Evolutionary conservation across 2,888 invertebrate species (phyloP), one percentile per base, ranked within the genome.

Genomic region (Polymixis lichenea): DNA sequence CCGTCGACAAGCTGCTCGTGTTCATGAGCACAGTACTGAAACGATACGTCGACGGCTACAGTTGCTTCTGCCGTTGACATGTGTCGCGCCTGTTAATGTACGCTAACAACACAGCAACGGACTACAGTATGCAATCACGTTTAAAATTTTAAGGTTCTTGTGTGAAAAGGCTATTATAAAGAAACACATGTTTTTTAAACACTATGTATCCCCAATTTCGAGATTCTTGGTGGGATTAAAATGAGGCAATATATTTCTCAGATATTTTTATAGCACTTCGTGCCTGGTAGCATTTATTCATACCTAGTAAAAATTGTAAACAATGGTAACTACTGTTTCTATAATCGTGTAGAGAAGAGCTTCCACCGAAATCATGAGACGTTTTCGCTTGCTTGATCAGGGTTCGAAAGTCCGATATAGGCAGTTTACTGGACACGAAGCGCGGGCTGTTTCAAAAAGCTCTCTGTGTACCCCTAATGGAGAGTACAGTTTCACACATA

Each of bases 261-360:
- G 78, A 51, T 32, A 58, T 66, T 62, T 68, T 67, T 32, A 55
- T 55, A 76, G 56, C 76, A 82, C 56, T 75, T 81, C 43, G 76
- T 81, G 76, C 56, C 8, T 49, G 56, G 49, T 46, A 49, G 6
- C 15, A 38, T 38, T 66, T 51, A 38, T 56, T 38, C n/a, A n/a
- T n/a, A n/a, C 3, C 28, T 38, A 55, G 46, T 72, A 77, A 3
- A 38, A 72, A 51, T 46, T n/a, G 8, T 75, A 60, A 58, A 46
- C 19, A 46, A 6, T 76, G 77, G 76, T 78, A 77, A 77, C 77
- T 64, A 17, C 28, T n/a, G 22, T 75, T 72, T 81, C 43, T 5
- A 64, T 32, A 32, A n/a, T 58, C 15, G 19, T 46, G 3, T 32
- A 38, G 4, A 61, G 53, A 77, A 58, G n/a, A 78, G 25, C 8